These are phyloP conservation scores for Dicroscelio sp. DNA, from an alignment of 2,888 invertebrate species.

Conservation along the genomic window DNA sequence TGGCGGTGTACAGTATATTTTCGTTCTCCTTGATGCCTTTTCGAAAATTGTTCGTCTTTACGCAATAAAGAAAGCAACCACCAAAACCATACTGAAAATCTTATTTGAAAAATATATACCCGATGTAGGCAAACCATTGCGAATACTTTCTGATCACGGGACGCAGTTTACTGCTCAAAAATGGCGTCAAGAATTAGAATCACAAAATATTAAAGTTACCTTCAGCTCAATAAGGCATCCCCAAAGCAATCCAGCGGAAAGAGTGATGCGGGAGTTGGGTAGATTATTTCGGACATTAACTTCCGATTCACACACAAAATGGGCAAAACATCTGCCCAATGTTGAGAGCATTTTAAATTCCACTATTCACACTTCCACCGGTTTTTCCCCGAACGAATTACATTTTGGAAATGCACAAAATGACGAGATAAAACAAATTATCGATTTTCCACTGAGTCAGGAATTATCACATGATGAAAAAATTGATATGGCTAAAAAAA, in stretches of 20 bases:
- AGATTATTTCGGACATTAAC: slow-evolving; percentile 55
- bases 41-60: too few species aligned
- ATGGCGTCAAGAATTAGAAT: slow-evolving; percentile 64
- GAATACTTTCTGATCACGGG: slow-evolving; percentile 52
- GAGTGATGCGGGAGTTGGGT: slow-evolving; percentile 81
- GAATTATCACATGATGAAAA: not conserved
- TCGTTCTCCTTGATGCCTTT: too few species aligned
- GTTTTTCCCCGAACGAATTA: slow-evolving; percentile 40
- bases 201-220: not conserved
- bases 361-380: slow-evolving; percentile 49
- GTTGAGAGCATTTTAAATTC: slow-evolving; percentile 65
- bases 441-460: not conserved
- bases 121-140: slow-evolving; percentile 7
- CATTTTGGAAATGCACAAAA: slow-evolving; percentile 33
- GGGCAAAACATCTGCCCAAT: slow-evolving; percentile 29
- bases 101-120: too few species aligned
- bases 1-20: too few species aligned
- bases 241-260: slow-evolving; percentile 81
- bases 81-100: too few species aligned
- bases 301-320: slow-evolving; percentile 30
- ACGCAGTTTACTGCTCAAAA: slow-evolving; percentile 81
- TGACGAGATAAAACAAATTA: not conserved
- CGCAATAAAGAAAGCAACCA: too few species aligned
- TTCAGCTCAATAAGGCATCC: slow-evolving; percentile 75
- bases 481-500: not conserved